phyloP scores from a whole-genome alignment of 37 sponge, comb jelly and placozoan species.

The Cladorhizidae sp. region DNA sequence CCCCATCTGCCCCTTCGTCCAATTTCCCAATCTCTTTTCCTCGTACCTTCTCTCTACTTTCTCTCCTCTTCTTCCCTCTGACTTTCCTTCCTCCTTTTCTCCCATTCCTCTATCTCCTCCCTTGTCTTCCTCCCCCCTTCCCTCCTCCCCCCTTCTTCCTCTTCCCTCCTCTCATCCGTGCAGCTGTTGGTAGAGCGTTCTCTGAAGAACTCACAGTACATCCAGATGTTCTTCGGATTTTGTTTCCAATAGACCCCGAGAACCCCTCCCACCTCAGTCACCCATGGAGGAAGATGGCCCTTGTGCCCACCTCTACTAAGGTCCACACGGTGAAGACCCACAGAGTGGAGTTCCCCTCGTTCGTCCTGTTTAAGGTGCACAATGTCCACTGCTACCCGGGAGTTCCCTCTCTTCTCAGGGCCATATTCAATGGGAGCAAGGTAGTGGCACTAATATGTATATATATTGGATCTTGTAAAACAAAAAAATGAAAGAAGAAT shows the following conservation, averaged over 20 bases:
- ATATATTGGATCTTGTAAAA: no score
- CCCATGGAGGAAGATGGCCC: constrained; percentile 54
- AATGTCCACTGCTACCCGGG: constrained; percentile 88
- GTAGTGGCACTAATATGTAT: no score
- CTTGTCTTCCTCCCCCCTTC: not conserved
- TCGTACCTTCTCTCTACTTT: no score
- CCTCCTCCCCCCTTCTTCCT: not conserved
- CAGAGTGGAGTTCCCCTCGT: not conserved
- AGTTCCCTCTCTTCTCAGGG: constrained; percentile 58
- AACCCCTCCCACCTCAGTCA: not conserved
- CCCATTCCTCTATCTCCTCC: no score
- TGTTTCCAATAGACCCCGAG: constrained; percentile 13
- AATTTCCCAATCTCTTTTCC: no score
- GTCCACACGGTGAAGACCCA: constrained; percentile 1
- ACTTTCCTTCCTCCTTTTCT: no score
- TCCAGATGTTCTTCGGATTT: constrained; percentile 19
- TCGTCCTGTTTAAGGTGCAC: constrained; percentile 37
- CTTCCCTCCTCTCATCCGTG: not conserved
- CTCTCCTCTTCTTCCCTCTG: no score
- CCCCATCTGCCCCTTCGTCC: no score
- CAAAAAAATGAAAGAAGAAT: no score
- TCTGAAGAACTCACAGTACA: constrained; percentile 47
- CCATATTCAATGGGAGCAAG: constrained; percentile 43
- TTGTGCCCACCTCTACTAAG: constrained; percentile 65
- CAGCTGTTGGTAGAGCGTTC: constrained; percentile 75